phyloP scores from a whole-genome alignment of 2,797 vertebrate species.

The Sebastes aleutianus region DNA sequence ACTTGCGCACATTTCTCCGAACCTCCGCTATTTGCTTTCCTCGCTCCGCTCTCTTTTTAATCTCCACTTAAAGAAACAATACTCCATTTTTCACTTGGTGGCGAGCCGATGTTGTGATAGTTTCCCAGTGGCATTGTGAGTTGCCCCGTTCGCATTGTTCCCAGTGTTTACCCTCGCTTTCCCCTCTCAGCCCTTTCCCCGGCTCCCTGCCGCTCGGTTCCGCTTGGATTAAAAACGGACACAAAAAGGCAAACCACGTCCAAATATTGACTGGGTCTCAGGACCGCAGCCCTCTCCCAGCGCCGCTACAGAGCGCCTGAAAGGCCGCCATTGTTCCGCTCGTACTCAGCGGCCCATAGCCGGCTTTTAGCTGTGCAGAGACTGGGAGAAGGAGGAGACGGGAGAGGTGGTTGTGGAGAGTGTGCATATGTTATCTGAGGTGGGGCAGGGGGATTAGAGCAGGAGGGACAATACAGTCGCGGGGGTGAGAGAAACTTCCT shows the following conservation, averaged over 20 bases:
- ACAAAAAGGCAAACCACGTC: slow-evolving; percentile 75
- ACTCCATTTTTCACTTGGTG: slow-evolving; percentile 63
- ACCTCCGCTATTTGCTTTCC: slow-evolving; percentile 65
- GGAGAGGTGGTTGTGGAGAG: slow-evolving; percentile 47
- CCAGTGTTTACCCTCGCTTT: slow-evolving; percentile 77
- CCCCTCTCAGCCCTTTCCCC: slow-evolving; percentile 62
- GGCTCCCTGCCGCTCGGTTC: slow-evolving; percentile 75
- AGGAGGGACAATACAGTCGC: slow-evolving; percentile 21
- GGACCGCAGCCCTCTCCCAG: slow-evolving; percentile 78
- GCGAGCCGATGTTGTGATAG: slow-evolving; percentile 77
- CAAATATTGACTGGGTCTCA: slow-evolving; percentile 88
- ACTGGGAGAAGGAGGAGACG: slow-evolving; percentile 56
- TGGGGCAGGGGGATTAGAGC: slow-evolving; percentile 48
- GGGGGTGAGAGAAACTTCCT: slow-evolving; percentile 60
- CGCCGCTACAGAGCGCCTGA: slow-evolving; percentile 70
- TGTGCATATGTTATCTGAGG: slow-evolving; percentile 75
- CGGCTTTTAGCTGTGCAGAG: slow-evolving; percentile 78
- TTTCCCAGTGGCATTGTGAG: slow-evolving; percentile 75
- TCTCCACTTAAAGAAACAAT: slow-evolving; percentile 81
- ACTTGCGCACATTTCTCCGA: slow-evolving; percentile 34
- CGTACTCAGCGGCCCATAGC: slow-evolving; percentile 79
- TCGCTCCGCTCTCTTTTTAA: slow-evolving; percentile 72
- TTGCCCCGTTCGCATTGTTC: slow-evolving; percentile 73
- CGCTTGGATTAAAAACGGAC: slow-evolving; percentile 78
- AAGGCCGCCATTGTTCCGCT: slow-evolving; percentile 86